Evolutionary conservation across 2,797 vertebrate species (phyloP), one percentile per base, ranked within the genome.

Genomic region (Gallinago nigripennis): DNA sequence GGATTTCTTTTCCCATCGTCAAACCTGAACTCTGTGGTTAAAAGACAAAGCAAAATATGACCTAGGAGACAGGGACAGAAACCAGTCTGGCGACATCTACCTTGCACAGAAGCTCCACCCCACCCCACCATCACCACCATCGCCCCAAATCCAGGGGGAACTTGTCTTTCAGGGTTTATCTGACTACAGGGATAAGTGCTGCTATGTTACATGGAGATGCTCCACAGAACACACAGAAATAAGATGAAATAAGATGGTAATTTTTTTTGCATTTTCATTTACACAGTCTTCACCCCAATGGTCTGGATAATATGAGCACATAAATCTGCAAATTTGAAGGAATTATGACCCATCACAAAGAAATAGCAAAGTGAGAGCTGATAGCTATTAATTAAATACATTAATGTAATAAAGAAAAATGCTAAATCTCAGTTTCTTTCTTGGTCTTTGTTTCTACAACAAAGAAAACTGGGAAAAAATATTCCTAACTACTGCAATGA

Each of bases 201-300:
- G 20, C 27, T 71, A 5, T 4, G 12, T n/a, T 31, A 70, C 10
- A 18, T 10, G 27, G n/a, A 81, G 14, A 37, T 35, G 48, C 7
- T 87, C 31, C 13, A 30, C 8, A 5, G 12, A 88, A 35, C 18
- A 69, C 0, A 0, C 7, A 73, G 46, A 39, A 39, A 39, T 39
- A 39, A 39, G 37, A 39, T 39, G 37, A 85, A 73, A 70, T 37
- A 71, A 23, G 20, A 76, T n/a, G 3, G 0, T 48, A 11, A 31
- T 23, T 23, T 39, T 41, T 30, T 63, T 80, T 72, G 8, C 7
- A 21, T 87, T 87, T 63, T 82, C 15, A 43, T 50, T 92, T 17
- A 70, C 35, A 81, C 9, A 23, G 50, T 45, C 48, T 70, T 90
- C 2, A 3, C 37, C 66, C 10, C 39, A 51, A 0, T 25, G 35